Evolutionary conservation across 2,888 invertebrate genomes (phyloP), one percentile per base, ranked within the genome.

Genomic region (Eupithecia inturbata): DNA sequence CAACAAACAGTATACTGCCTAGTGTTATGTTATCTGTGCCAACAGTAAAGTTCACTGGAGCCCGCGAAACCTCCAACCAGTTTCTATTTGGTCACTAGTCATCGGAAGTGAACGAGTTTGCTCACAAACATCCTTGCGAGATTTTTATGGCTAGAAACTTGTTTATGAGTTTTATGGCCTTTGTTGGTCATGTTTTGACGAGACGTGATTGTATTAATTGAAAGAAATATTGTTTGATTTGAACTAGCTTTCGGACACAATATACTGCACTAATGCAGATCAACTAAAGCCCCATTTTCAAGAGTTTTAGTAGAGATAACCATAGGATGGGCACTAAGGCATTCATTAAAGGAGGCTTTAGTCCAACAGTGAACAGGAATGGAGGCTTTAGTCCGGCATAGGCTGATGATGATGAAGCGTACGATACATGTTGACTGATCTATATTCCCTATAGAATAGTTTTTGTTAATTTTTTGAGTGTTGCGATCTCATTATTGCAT

Each of bases 31-130:
- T 64, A 64, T 64, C 63, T 33, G 36, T 66, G 39, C 36, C 86
- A 83, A 84, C 84, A 82, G 88, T 87, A 85, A 84, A 88, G 88
- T 88, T 90, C 88, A 87, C 84, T 78, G 80, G 83, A 80, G 79
- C 84, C 86, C 82, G 91, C 92, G 83, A 92, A 92, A 91, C 86
- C 81, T 82, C 79, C 78, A 78, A 84, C 87, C 81, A 83, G 84
- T 87, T 86, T 84, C 73, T 85, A 82, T 86, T 82, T 80, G 79
- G 69, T 75, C 81, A 79, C 75, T 77, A 73, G 71, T 83, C 79
- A 86, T 87, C 82, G 84, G 87, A 87, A 89, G 87, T 84, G 82
- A 84, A 79, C 80, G 78, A 83, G 82, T 85, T 82, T 83, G 83
- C 82, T 79, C 80, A 81, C 80, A 84, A 87, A 87, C 86, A 88